Conservation (phyloP, 2,797 vertebrate species). For the Helicolenus hilgendorfi region DNA sequence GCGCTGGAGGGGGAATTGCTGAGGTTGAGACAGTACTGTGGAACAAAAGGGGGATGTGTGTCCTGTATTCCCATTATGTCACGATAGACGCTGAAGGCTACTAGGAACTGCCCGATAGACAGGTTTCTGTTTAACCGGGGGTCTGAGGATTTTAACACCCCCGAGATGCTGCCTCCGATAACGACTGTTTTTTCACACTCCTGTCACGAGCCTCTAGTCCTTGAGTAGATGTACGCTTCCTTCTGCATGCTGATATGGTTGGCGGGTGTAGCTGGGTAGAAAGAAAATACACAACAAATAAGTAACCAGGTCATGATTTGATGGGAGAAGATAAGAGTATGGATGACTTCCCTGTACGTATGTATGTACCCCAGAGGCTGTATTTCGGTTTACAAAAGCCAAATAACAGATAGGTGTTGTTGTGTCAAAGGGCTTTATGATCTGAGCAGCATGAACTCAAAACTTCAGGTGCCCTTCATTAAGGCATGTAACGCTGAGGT, state of each 20-base stretch:
- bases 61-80: background rate
- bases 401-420: background rate
- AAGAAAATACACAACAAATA: too few relatives aligned
- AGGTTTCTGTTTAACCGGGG: background rate
- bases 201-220: too few relatives aligned
- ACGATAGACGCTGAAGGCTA: background rate
- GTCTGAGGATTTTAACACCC: background rate
- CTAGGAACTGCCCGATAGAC: background rate
- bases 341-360: too few relatives aligned
- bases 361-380: too few relatives aligned
- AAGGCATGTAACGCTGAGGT: background rate
- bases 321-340: too few relatives aligned
- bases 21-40: background rate
- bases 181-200: background rate
- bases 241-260: too few relatives aligned
- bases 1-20: too few relatives aligned
- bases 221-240: too few relatives aligned
- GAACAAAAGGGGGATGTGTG: background rate
- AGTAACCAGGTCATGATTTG: too few relatives aligned
- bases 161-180: too few relatives aligned
- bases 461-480: background rate
- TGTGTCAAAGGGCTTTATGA: background rate
- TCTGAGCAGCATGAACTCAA: background rate
- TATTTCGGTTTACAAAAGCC: background rate
- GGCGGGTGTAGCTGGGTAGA: too few relatives aligned